Base-by-base conservation (phyloP, 2,888 invertebrate species). In the Melikaiella ostensackeni region DNA sequence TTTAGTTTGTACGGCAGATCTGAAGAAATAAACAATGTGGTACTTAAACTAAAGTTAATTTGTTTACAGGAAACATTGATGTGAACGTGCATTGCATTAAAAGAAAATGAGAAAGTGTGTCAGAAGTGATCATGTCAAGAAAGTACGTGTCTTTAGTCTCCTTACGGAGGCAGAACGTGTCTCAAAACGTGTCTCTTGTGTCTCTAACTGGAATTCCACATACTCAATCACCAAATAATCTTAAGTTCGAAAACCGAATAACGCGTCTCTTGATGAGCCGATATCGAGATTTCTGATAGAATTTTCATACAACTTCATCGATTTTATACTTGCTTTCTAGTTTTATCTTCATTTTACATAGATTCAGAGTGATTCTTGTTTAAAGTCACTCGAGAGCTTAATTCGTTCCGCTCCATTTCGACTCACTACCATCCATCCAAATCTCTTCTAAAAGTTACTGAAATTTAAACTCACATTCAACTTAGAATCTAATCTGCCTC, bases 401-500 rank as follows among this genome's bases (percentile, higher is more conserved):
- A 24, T 64, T 64, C 13, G 2, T 8, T 64, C 24, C 6, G 16
- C 5, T 42, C 3, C 21, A 42, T 64, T 64, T 64, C 7, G 21
- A 24, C 16, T 64, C 21, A 63, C 33, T 38, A 9, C 8, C 5
- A 63, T 63, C 13, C 35, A 63, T 5, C 35, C n/a, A 35, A 21
- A 35, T 63, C 11, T n/a, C 8, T 64, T 42, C 42, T 42, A 42
- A 64, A 55, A 27, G 70, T 33, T 55, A 70, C 46, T 70, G 70
- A 50, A 70, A 70, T n/a, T 27, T 50, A 70, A 55, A 70, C 50
- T 70, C n/a, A 30, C 63, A 74, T 75, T 77, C 79, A 84, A 85
- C 81, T 85, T 83, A 83, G 77, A 86, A 86, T 84, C 74, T 83
- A 81, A 81, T 85, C 81, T 79, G 75, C 80, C 75, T 74, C 75